Evolutionary conservation across 2,888 invertebrate genomes (phyloP), one percentile per base, ranked within the genome.

Genomic region (Amiota minor): DNA sequence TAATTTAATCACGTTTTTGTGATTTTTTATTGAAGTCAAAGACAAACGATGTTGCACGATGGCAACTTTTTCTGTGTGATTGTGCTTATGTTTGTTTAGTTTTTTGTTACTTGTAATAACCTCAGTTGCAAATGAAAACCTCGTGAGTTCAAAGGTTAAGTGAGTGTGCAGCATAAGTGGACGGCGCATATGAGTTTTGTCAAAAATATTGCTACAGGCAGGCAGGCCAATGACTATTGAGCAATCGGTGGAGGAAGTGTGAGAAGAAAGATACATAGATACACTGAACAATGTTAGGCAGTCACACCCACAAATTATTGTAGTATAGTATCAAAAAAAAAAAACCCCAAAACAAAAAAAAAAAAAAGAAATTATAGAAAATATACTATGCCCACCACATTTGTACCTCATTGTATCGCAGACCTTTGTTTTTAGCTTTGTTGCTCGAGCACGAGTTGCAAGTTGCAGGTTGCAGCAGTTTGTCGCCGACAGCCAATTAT

Each of bases 61-160:
- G 47, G 16, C 45, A 35, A 65, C 9, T 14, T 35, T 35, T 35
- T 35, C 35, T 35, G 6, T 35, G 35, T 35, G 35, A 35, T 35
- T 35, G 35, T 35, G 35, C 35, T 35, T 35, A 35, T 35, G 35
- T 35, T 35, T 35, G 6, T 35, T 35, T 35, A 35, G 35, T 35
- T 35, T 35, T 35, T 35, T 35, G 35, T 35, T 16, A 55, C 55
- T 16, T n/a, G 16, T 55, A 55, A 16, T 16, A 55, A 55, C 55
- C 14, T 14, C 55, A 55, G 61, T 72, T 67, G 69, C 69, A 62
- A 50, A 10, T 47, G 56, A 47, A 45, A 65, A 65, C 9, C 70
- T 62, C 65, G n/a, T 64, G 59, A 81, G 85, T 85, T 84, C 85
- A 83, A 83, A 83, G 82, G 85, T 83, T 83, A 83, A 83, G 84